Conservation (phyloP, 2,888 invertebrate genomes). For the Pherbina coryleti region DNA sequence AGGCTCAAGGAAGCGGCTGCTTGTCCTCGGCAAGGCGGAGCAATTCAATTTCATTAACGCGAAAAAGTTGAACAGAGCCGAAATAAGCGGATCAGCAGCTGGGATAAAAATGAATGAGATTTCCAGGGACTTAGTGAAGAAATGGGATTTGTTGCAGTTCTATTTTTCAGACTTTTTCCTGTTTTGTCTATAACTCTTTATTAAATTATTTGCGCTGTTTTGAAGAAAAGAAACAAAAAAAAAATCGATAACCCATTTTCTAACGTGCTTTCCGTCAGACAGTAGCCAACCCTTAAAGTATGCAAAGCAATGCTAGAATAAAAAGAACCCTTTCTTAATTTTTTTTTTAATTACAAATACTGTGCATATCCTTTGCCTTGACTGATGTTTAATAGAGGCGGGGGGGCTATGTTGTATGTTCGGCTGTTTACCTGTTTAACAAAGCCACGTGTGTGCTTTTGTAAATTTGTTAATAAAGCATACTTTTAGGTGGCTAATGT, state of each 20-base stretch:
- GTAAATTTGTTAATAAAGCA: background rate
- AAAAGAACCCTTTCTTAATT: background rate
- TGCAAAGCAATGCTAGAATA: background rate
- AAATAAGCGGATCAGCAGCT: conserved; percentile 32
- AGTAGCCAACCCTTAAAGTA: conserved; percentile 1
- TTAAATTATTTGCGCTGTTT: background rate
- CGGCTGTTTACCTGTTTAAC: conserved; percentile 34
- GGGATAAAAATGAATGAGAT: conserved; percentile 23
- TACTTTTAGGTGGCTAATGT: background rate
- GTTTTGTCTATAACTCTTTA: background rate
- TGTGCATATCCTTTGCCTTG: background rate
- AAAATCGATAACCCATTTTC: conserved; percentile 33
- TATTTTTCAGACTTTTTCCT: background rate
- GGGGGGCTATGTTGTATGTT: background rate
- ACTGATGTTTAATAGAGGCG: background rate
- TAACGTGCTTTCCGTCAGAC: background rate
- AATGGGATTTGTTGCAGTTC: conserved; percentile 24
- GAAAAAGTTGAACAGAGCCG: conserved; percentile 28
- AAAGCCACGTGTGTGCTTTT: conserved; percentile 54
- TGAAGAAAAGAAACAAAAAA: background rate
- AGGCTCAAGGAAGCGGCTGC: background rate
- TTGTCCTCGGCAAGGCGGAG: conserved; percentile 1
- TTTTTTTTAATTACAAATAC: background rate
- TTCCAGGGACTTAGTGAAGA: conserved; percentile 25
- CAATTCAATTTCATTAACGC: conserved; percentile 40